Percentiles rank a stretch among this genome's conserved stretches.
Conservation (phyloP, 2,888 invertebrate genomes). For the Zygogramma bicolorata region DNA sequence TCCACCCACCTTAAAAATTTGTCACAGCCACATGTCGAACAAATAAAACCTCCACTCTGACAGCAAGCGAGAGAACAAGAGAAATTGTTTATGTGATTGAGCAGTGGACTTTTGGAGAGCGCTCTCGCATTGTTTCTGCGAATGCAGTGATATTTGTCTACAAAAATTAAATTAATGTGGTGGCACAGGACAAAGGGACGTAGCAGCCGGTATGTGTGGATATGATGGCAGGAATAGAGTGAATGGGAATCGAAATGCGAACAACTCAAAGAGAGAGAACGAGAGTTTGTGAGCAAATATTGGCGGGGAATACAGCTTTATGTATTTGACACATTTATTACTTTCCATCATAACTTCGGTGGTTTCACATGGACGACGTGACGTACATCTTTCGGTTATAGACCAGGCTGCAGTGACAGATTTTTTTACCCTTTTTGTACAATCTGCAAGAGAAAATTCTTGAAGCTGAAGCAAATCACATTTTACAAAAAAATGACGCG, state of each 20-base stretch:
- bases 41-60: slow-evolving; percentile 14
- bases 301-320: not conserved
- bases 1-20: slow-evolving; percentile 8
- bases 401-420: too few relatives aligned
- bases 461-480: too few relatives aligned
- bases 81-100: slow-evolving; percentile 22
- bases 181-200: slow-evolving; percentile 43
- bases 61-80: slow-evolving; percentile 12
- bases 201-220: slow-evolving; percentile 41
- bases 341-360: not conserved
- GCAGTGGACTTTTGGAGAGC: slow-evolving; percentile 34
- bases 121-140: slow-evolving; percentile 39
- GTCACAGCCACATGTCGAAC: slow-evolving; percentile 28
- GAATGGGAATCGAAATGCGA: slow-evolving; percentile 14
- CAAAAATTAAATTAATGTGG: slow-evolving; percentile 47
- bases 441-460: too few relatives aligned
- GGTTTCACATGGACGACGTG: too few relatives aligned
- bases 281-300: not conserved
- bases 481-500: too few relatives aligned
- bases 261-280: slow-evolving; percentile 13
- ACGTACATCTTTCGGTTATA: too few relatives aligned
- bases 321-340: not conserved
- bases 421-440: too few relatives aligned
- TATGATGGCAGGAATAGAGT: slow-evolving; percentile 39
- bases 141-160: slow-evolving; percentile 46